Evolutionary conservation across 1,140 invertebrate species (phyloP), one percentile per base, ranked within the genome.

Genomic region (Lordiphosa clarofinis): DNA sequence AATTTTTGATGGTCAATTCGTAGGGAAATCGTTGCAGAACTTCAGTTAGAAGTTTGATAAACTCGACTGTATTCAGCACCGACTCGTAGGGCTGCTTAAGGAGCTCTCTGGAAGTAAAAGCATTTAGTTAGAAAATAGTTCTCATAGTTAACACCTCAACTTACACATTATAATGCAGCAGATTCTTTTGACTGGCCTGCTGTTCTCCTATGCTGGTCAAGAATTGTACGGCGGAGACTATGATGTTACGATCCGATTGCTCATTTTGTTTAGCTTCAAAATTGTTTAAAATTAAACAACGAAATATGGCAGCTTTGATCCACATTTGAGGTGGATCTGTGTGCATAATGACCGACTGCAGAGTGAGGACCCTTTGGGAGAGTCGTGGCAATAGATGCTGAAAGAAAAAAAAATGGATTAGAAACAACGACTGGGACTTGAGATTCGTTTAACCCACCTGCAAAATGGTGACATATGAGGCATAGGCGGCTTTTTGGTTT

Each of bases 1-100:
- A 94, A 36, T 92, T 90, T 46, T 87, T 86, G 7, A 81, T 66
- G 10, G 72, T 89, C 13, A 93, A 66, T 57, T 89, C 81, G 13
- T 79, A 69, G 0, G 92, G 90, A 60, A 89, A 86, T 4, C 67
- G 62, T 36, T 88, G 56, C 9, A 91, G 61, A n/a, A 90, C 63
- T 56, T 89, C 70, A 48, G 88, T 88, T 5, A 91, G 57, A 21
- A 92, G 88, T 61, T 89, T 76, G 1, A 88, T 75, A 6, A 89
- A 86, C 40, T 90, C 72, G 15, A 90, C 75, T 7, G 90, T 79
- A 31, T 90, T 68, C 35, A 87, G 54, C 43, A 89, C 74, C 6
- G 56, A 42, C 4, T 76, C 62, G 42, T 73, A 79, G 4, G 57
- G 59, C 40, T 76, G 48, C 4, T 66, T 62, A 4, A 38, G 9